Base-by-base conservation (phyloP, 2,113 vertebrate genomes). In the Neolamprologus cancellatus region DNA sequence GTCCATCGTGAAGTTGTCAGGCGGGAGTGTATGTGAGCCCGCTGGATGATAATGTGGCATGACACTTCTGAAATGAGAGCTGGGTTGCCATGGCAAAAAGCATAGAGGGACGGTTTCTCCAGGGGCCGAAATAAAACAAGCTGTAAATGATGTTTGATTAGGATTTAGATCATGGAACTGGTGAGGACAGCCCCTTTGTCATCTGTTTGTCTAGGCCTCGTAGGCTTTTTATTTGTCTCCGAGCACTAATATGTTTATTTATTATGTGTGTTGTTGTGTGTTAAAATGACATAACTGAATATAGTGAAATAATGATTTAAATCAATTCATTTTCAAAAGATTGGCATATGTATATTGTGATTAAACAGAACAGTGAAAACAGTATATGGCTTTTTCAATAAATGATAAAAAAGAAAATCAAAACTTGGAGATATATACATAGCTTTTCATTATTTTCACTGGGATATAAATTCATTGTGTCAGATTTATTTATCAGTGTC, bases 11-110 rank as follows among this genome's bases (percentile, higher is more conserved):
- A 97, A 98, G 97, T 98, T 98, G 98, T 99, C 98, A 98, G 97
- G 97, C 95, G 83, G 82, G 97, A 97, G 97, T 96, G 96, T 96
- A 96, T 97, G 97, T 97, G 97, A 98, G 97, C 97, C 96, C 93
- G 96, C 95, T 92, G 95, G 97, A 98, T 97, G 97, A 98, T 99
- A 99, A 99, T 99, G 97, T 98, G 97, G 96, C 97, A 98, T 99
- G 98, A 99, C 98, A 99, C 98, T 98, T 99, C 97, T 99, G 98
- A 99, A 99, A 99, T 99, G 98, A 99, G 98, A 98, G 97, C 95
- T 96, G 93, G 96, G 98, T 99, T 99, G 97, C 98, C 97, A 99
- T 99, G 98, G 98, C 96, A 96, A 98, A 97, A 95, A 96, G 97
- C 95, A 94, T 96, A 97, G 96, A 97, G 97, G 97, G 97, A 98